A percentile compares a stretch with the other conserved stretches of the same genome.
phyloP scores from a whole-genome alignment of 2,888 invertebrate species.

The Salticus scenicus region DNA sequence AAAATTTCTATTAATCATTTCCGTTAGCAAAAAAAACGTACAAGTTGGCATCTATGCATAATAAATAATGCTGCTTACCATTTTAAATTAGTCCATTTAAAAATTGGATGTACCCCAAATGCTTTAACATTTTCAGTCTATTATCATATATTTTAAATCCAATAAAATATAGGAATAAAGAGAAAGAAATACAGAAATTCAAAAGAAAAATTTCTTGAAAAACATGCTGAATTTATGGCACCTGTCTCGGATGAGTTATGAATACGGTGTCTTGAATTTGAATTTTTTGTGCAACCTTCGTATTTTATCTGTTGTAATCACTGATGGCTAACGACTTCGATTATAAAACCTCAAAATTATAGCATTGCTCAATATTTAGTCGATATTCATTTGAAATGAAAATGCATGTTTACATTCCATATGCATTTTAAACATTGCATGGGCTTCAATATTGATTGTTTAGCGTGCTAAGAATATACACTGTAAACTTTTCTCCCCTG shows the following conservation, averaged over 20 bases:
- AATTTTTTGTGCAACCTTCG: slow-evolving; percentile 26
- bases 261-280: background rate
- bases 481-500: slow-evolving; percentile 60
- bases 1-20: too few relatives aligned
- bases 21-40: too few relatives aligned
- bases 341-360: slow-evolving; percentile 62
- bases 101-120: too few relatives aligned
- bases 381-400: slow-evolving; percentile 45
- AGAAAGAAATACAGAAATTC: too few relatives aligned
- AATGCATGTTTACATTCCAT: slow-evolving; percentile 37
- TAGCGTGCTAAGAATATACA: slow-evolving; percentile 52
- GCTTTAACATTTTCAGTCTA: too few relatives aligned
- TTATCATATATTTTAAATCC: too few relatives aligned
- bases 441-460: slow-evolving; percentile 63
- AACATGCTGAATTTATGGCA: background rate
- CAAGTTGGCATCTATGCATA: too few relatives aligned
- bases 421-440: slow-evolving; percentile 59
- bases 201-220: too few relatives aligned
- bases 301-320: slow-evolving; percentile 31
- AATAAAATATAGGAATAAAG: too few relatives aligned
- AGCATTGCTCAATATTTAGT: slow-evolving; percentile 50
- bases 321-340: slow-evolving; percentile 49
- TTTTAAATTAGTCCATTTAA: too few relatives aligned
- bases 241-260: background rate
- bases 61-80: too few relatives aligned